Conservation (phyloP, 2,113 vertebrate species). For the Cardinalis cardinalis region DNA sequence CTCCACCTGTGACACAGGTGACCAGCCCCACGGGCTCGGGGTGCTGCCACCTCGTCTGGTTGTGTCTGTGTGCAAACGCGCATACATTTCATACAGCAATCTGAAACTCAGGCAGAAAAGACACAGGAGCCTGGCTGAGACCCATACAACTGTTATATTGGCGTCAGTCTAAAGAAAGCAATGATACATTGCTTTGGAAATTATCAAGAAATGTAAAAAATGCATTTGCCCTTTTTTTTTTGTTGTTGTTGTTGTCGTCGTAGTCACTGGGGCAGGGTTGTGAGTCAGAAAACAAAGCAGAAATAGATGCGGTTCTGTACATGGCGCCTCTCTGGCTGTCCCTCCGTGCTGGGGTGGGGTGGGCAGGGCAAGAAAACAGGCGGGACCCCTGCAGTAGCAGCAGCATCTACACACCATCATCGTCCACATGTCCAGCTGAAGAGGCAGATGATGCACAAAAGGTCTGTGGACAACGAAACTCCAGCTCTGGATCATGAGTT, state of each 20-base stretch:
- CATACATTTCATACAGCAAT: slow-evolving; percentile 44
- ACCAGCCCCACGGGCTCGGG: neutral
- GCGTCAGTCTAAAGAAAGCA: slow-evolving; percentile 67
- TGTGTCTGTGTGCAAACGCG: slow-evolving; percentile 29
- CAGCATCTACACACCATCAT: slow-evolving; percentile 49
- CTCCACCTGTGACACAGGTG: neutral
- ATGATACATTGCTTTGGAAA: slow-evolving; percentile 68
- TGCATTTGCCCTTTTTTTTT: slow-evolving; percentile 71
- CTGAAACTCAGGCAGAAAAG: slow-evolving; percentile 67
- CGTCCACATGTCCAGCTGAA: neutral
- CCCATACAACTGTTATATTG: slow-evolving; percentile 63
- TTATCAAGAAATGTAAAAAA: slow-evolving; percentile 73
- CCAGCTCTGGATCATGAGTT: slow-evolving; percentile 42
- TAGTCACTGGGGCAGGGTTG: slow-evolving; percentile 57
- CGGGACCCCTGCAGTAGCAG: slow-evolving; percentile 47
- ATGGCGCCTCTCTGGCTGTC: slow-evolving; percentile 31
- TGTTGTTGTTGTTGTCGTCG: slow-evolving; percentile 21
- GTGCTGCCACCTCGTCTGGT: neutral
- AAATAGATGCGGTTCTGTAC: slow-evolving; percentile 55
- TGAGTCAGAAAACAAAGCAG: slow-evolving; percentile 59
- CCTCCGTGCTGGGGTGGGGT: neutral
- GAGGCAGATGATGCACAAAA: slow-evolving; percentile 27
- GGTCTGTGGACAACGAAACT: slow-evolving; percentile 10
- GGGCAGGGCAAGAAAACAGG: slow-evolving; percentile 18
- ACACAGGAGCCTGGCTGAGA: slow-evolving; percentile 73